A percentile compares a stretch with the other conserved stretches of the same genome.
Conservation (phyloP, 2,797 vertebrate species). For the Acrossocheilus wenchowensis region DNA sequence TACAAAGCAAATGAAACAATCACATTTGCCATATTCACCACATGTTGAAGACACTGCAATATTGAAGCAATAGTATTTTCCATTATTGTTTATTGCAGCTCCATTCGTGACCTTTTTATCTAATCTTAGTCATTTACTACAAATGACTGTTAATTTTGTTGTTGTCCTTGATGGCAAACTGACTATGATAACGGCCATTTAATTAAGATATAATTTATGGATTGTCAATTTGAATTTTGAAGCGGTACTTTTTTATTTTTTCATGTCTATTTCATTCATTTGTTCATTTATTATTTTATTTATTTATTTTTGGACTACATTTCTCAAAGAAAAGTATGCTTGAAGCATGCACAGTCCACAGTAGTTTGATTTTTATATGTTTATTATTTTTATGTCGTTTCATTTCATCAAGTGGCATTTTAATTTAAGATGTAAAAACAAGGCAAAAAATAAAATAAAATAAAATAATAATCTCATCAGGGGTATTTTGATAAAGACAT, state of each 20-base stretch:
- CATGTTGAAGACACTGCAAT: not conserved
- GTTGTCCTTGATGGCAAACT: not conserved
- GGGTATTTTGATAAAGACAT: no score
- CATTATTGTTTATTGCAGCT: not conserved
- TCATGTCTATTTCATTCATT: no score
- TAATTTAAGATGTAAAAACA: not conserved
- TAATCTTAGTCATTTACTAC: not conserved
- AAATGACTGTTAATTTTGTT: not conserved
- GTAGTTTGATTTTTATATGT: not conserved
- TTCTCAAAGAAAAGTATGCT: not conserved
- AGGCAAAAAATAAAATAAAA: no score
- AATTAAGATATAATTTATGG: not conserved
- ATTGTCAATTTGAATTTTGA: not conserved
- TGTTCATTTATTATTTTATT: no score
- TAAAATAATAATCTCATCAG: no score
- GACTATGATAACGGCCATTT: not conserved
- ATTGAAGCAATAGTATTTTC: not conserved
- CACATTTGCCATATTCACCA: not conserved
- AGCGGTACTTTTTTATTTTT: not conserved
- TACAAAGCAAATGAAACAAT: not conserved
- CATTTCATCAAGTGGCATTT: not conserved
- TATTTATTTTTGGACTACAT: not conserved
- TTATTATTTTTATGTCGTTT: not conserved
- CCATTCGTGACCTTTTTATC: conserved; percentile 6
- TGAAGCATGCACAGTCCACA: not conserved